Evolutionary conservation across 1,140 invertebrate genomes (phyloP).

Genomic region (Acyrthosiphon pisum): DNA sequence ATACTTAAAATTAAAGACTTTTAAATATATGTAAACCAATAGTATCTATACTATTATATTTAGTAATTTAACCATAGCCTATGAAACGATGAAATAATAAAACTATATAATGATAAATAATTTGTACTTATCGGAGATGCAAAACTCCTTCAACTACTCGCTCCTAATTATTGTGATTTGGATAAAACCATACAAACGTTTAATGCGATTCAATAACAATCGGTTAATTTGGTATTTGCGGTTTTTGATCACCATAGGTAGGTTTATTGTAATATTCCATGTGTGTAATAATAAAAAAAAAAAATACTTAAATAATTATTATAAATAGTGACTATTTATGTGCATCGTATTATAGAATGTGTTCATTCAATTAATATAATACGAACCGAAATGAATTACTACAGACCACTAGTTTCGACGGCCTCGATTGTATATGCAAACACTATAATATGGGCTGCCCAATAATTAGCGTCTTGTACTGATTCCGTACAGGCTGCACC

Average conservation of each 20-base stretch:
- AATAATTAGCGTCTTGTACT: not conserved
- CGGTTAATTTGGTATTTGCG: not conserved
- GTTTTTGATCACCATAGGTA: not conserved
- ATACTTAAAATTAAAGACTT: no score
- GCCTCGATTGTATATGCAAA: slow-evolving; percentile 23
- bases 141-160: not conserved
- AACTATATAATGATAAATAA: not conserved
- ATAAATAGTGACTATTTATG: not conserved
- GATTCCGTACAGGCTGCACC: not conserved
- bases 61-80: not conserved
- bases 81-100: not conserved
- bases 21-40: no score
- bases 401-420: not conserved
- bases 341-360: not conserved
- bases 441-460: not conserved
- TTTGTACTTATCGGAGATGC: not conserved
- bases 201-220: not conserved
- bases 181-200: not conserved
- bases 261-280: not conserved
- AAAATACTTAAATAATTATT: not conserved
- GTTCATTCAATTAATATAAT: not conserved
- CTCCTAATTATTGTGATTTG: not conserved
- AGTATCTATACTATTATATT: not conserved
- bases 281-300: not conserved
- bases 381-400: slow-evolving; percentile 22